Conservation (phyloP, 2,797 vertebrate genomes). For the Rhinophrynus dorsalis region DNA sequence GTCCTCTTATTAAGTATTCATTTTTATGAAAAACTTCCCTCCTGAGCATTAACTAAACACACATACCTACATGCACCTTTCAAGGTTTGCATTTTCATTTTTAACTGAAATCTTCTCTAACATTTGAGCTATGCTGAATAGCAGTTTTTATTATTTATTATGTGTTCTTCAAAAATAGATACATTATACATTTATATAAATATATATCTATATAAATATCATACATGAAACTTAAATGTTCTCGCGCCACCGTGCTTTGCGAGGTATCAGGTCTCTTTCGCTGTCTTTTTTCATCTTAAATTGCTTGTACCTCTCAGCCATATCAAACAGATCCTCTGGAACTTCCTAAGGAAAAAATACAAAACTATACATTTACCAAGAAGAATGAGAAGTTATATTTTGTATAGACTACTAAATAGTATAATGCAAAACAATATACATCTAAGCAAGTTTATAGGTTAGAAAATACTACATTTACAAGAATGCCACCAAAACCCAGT, state of each 20-base stretch:
- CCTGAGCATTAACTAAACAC: neutral
- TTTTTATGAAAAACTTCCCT: neutral
- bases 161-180: neutral
- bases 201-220: neutral
- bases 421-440: neutral
- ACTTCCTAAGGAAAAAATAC: constrained; percentile 80
- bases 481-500: too few species aligned
- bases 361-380: too few species aligned
- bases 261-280: constrained; percentile 58
- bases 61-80: neutral
- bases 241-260: constrained; percentile 60
- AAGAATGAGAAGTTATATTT: too few species aligned
- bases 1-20: too few species aligned
- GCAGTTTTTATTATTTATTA: too few species aligned
- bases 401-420: too few species aligned
- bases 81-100: too few species aligned
- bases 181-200: too few species aligned
- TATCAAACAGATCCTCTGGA: constrained; percentile 80
- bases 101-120: too few species aligned
- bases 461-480: neutral
- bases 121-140: too few species aligned
- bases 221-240: constrained; percentile 46
- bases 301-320: constrained; percentile 88
- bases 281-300: constrained; percentile 71
- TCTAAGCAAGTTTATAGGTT: neutral